Percentiles rank a stretch among this genome's conserved stretches.
Conservation (phyloP, 1,140 invertebrate genomes). For the Brachionus calyciflorus region DNA sequence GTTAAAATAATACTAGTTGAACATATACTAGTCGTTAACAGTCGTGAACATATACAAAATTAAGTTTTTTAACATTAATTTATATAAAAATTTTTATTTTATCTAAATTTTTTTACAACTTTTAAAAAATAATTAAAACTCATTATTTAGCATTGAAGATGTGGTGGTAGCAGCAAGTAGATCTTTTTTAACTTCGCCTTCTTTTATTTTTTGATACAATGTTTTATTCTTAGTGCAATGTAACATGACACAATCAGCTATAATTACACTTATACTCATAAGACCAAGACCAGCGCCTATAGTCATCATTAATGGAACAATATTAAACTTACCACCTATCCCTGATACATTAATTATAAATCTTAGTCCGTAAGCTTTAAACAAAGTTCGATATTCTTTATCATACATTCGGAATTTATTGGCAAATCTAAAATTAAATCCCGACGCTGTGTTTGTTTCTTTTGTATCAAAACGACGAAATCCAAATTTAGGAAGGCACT, state of each 20-base stretch:
- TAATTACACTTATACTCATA: slow-evolving; percentile 47
- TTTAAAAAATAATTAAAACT: not conserved
- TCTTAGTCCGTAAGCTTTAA: slow-evolving; percentile 49
- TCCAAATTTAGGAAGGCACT: slow-evolving; percentile 62
- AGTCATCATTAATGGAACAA: slow-evolving; percentile 48
- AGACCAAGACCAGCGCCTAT: slow-evolving; percentile 49
- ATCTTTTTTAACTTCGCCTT: slow-evolving; percentile 39
- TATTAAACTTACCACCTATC: slow-evolving; percentile 48
- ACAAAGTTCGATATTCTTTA: slow-evolving; percentile 59
- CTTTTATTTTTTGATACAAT: slow-evolving; percentile 45
- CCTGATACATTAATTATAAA: slow-evolving; percentile 48
- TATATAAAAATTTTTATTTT: no score
- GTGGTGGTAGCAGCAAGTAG: not conserved
- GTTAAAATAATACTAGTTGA: no score
- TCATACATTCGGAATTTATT: slow-evolving; percentile 58
- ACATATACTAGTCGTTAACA: no score
- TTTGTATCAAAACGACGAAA: slow-evolving; percentile 59
- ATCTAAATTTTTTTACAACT: no score
- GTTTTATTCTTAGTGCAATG: slow-evolving; percentile 44
- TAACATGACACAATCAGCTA: slow-evolving; percentile 43
- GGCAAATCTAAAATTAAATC: slow-evolving; percentile 65
- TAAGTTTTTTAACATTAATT: no score
- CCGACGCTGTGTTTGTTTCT: slow-evolving; percentile 55
- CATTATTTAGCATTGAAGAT: slow-evolving; percentile 4
- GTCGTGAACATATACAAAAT: no score